phyloP scores from a whole-genome alignment of 2,888 invertebrate species.

The Oxycera nigricornis region DNA sequence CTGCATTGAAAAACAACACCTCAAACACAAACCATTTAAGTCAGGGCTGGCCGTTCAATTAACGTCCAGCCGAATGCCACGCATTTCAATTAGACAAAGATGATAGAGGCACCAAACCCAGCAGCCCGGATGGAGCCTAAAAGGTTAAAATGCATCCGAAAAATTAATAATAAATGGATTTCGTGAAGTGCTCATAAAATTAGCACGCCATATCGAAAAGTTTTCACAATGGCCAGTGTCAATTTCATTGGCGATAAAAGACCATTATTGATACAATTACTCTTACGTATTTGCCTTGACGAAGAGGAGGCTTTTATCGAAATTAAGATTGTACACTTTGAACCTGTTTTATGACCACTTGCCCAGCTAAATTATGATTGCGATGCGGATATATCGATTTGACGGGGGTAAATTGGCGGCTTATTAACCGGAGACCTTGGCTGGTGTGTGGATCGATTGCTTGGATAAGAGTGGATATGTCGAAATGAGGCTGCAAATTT shows the following conservation, averaged over 20 bases:
- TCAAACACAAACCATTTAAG: neutral
- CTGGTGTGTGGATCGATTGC: too few species aligned
- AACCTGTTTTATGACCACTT: slow-evolving; percentile 17
- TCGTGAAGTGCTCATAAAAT: slow-evolving; percentile 16
- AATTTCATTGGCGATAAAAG: slow-evolving; percentile 8
- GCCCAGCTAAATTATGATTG: neutral
- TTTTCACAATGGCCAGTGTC: neutral
- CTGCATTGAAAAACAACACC: neutral
- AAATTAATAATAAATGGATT: slow-evolving; percentile 18
- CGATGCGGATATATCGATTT: too few species aligned
- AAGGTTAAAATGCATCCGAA: neutral
- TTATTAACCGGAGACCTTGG: too few species aligned
- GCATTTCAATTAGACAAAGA: slow-evolving; percentile 28
- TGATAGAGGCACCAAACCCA: neutral
- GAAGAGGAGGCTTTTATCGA: slow-evolving; percentile 4
- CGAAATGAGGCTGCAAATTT: too few species aligned
- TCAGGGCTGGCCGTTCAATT: neutral
- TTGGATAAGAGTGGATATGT: too few species aligned
- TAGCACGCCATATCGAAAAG: slow-evolving; percentile 11
- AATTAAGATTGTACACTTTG: neutral
- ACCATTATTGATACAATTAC: neutral
- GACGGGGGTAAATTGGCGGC: too few species aligned
- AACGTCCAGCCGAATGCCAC: neutral
- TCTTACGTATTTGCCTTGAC: slow-evolving; percentile 5
- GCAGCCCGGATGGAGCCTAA: slow-evolving; percentile 4